Percentiles rank a stretch among this genome's conserved stretches.
These are phyloP conservation scores for Parasteatoda tepidariorum DNA, from an alignment of 1,140 invertebrate genomes.

Conservation along the genomic window DNA sequence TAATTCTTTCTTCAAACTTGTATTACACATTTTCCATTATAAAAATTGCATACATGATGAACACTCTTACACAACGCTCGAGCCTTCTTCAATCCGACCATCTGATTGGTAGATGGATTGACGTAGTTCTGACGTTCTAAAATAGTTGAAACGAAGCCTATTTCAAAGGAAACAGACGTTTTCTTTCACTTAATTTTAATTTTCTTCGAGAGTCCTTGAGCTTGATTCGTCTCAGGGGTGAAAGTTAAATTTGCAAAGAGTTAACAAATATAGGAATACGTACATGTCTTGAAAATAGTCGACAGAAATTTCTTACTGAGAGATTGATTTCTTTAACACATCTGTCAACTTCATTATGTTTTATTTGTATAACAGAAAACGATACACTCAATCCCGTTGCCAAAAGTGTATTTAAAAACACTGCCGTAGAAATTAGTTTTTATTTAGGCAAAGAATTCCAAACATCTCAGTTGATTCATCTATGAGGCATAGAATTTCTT, in stretches of 20 bases:
- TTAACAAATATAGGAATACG: neutral
- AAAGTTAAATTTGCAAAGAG: neutral
- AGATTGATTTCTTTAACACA: neutral
- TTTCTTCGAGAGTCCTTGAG: neutral
- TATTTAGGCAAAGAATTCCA: no score
- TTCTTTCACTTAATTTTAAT: neutral
- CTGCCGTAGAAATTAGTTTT: neutral
- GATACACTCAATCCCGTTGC: neutral
- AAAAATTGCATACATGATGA: neutral
- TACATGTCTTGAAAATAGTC: neutral
- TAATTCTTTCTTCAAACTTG: neutral
- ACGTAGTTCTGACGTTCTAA: neutral
- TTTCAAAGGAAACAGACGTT: neutral
- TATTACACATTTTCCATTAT: neutral
- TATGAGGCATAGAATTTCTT: no score
- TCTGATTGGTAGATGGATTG: neutral
- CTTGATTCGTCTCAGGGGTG: neutral
- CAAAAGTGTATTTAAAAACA: neutral
- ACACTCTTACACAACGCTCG: neutral
- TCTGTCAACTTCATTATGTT: neutral
- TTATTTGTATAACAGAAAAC: neutral
- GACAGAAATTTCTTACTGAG: neutral
- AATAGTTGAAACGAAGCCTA: neutral
- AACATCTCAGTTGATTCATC: no score
- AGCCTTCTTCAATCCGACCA: neutral